Evolutionary conservation across 2,113 vertebrate genomes (phyloP).

Genomic region (Rhagologus leucostigma): DNA sequence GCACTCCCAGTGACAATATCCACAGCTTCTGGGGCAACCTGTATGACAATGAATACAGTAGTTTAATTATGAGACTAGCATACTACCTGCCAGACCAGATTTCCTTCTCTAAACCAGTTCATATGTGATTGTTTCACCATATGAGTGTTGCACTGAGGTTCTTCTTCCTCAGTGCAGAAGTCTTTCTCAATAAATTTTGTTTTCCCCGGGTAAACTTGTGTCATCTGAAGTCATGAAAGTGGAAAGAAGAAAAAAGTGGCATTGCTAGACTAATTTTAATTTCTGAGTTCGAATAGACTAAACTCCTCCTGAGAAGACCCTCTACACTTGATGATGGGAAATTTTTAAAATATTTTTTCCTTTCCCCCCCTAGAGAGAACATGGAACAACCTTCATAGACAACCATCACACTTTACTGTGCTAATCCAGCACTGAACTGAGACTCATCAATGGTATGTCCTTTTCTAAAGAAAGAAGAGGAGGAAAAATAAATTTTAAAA

Average conservation of each 20-base stretch:
- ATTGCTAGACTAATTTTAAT: background rate
- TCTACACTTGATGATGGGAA: background rate
- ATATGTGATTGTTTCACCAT: background rate
- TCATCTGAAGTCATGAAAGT: background rate
- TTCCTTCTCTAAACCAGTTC: background rate
- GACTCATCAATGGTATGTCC: background rate
- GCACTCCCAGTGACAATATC: background rate
- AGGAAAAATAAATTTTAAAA: conserved; percentile 44
- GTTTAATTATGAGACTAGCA: background rate
- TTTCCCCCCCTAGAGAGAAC: background rate
- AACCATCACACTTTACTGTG: background rate
- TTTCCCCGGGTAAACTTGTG: background rate
- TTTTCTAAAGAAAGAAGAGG: background rate
- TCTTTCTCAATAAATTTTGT: background rate
- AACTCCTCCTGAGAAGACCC: background rate
- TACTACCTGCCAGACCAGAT: background rate
- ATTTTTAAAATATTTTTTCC: background rate
- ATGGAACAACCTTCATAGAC: background rate
- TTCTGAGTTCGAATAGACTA: background rate
- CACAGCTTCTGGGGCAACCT: background rate
- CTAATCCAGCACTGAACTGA: background rate
- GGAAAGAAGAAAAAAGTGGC: background rate
- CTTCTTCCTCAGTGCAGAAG: background rate
- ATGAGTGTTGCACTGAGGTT: background rate
- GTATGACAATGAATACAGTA: background rate